These are phyloP conservation scores for Listronotus bonariensis DNA, from an alignment of 1,140 invertebrate species.

Conservation along the genomic window DNA sequence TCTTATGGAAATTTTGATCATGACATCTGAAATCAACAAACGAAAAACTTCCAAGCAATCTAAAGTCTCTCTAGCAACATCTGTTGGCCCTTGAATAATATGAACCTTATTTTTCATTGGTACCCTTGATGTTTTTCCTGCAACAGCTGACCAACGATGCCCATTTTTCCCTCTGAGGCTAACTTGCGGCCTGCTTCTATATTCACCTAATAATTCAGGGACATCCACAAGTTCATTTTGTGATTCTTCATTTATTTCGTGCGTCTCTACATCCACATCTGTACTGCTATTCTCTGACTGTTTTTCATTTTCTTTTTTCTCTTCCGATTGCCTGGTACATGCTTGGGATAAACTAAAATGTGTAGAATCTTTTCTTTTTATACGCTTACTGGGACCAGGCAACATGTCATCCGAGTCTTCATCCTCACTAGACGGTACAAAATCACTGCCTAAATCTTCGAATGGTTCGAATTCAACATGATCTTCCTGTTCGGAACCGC, in stretches of 20 bases:
- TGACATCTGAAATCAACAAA: too few relatives aligned
- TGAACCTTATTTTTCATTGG: too few relatives aligned
- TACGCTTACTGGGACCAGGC: background rate
- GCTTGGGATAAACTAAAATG: background rate
- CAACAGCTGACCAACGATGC: background rate
- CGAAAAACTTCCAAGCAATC: too few relatives aligned
- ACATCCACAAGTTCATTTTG: background rate
- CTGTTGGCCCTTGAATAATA: too few relatives aligned
- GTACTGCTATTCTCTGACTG: too few relatives aligned
- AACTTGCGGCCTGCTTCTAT: background rate
- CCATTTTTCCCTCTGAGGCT: background rate
- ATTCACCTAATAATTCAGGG: background rate
- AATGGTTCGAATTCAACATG: background rate
- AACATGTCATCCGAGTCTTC: background rate
- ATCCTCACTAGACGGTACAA: slow-evolving; percentile 1
- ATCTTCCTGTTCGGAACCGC: background rate
- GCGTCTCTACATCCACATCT: background rate
- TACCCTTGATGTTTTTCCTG: background rate
- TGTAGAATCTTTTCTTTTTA: background rate
- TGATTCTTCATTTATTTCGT: slow-evolving; percentile 1
- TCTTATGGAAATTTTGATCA: too few relatives aligned
- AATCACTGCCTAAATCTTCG: background rate
- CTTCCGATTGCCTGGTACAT: background rate
- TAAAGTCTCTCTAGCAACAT: too few relatives aligned
- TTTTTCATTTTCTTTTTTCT: background rate